Base-by-base conservation (phyloP, 2,797 vertebrate species). In the Chrysocyon brachyurus region DNA sequence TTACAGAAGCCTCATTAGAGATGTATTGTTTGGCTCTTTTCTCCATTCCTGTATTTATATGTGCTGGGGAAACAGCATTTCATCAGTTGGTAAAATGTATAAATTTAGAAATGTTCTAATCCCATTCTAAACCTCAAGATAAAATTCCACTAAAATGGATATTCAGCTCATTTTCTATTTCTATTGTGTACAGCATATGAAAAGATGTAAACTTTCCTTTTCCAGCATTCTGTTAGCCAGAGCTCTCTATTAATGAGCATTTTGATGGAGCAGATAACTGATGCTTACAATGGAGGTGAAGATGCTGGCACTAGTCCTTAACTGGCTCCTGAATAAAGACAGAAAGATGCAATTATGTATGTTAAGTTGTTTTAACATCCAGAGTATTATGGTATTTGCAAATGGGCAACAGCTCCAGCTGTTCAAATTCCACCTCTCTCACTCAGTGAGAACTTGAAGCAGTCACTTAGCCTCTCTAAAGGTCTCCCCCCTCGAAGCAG, bases 361-460 rank as follows among this genome's bases (percentile, higher is more conserved):
- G 28, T 28, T 63, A 68, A 22, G 24, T 19, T n/a, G 36, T 73
- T 64, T 81, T 90, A 63, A 68, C 61, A 40, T 78, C 46, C 26
- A 46, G 56, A 90, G 10, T 22, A 77, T 72, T 33, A 54, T 1
- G 54, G 2, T 16, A 31, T 70, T 70, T 49, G 70, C 73, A 81
- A 84, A 91, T 24, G n/a, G 31, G 75, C 72, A 77, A 91, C 61
- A n/a, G 24, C 70, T 63, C 83, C 87, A 91, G 78, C 31, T 93
- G 56, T 83, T 87, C 28, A 49, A 79, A 72, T 68, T 33, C 57
- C 57, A 49, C 17, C 64, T 78, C 33, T 16, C 31, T 54, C 61
- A 4, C 68, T 78, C 15, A 52, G 31, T 2, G 12, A 0, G 72
- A n/a, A 73, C 63, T 31, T 66, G 63, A 70, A 78, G 70, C 15